Evolutionary conservation across 2,888 invertebrate genomes (phyloP).

Genomic region (Girardia tigrina): DNA sequence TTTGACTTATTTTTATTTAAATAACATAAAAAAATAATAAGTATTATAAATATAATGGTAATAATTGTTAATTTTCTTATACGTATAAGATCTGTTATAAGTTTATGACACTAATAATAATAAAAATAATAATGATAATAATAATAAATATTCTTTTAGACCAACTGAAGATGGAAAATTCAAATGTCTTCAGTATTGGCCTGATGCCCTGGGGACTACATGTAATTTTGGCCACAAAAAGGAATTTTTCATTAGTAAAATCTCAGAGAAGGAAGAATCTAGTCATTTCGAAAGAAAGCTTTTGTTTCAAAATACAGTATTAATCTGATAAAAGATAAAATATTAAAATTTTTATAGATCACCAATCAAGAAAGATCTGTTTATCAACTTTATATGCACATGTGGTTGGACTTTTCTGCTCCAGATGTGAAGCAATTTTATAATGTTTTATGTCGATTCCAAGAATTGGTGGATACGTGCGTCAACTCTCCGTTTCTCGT

Average conservation of each 20-base stretch:
- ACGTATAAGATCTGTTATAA: too few relatives aligned
- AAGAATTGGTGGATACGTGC: neutral
- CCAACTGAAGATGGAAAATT: neutral
- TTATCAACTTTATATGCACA: neutral
- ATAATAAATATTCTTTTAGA: too few relatives aligned
- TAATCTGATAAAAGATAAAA: neutral
- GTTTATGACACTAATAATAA: too few relatives aligned
- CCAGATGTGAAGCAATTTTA: neutral
- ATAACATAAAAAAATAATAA: too few relatives aligned
- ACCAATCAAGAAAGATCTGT: neutral
- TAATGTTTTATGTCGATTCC: neutral
- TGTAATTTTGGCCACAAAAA: neutral
- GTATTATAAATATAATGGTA: too few relatives aligned
- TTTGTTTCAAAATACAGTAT: neutral
- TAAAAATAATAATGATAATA: too few relatives aligned
- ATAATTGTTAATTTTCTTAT: too few relatives aligned
- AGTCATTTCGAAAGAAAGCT: slow-evolving; percentile 2
- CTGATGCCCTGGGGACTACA: neutral
- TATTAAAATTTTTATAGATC: neutral
- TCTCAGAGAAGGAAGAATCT: neutral
- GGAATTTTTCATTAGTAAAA: neutral
- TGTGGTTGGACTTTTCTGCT: neutral
- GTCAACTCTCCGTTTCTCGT: neutral
- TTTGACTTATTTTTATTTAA: too few relatives aligned
- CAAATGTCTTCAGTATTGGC: slow-evolving; percentile 5